A percentile compares a stretch with the other conserved stretches of the same genome.
These are phyloP conservation scores for Caprella mutica DNA, from an alignment of 2,888 invertebrate genomes.

Conservation along the genomic window DNA sequence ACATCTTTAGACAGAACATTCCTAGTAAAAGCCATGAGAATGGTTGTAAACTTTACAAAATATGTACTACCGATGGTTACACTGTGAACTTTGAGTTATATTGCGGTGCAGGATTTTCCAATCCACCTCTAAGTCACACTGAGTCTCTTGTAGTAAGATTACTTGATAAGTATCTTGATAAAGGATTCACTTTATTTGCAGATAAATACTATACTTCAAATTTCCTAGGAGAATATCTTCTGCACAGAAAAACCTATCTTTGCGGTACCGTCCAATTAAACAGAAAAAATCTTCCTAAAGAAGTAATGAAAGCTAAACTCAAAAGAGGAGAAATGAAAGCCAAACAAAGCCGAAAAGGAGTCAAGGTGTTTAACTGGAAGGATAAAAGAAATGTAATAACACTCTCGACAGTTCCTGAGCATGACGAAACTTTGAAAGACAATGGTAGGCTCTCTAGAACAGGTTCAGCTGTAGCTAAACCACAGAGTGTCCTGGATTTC, in stretches of 20 bases:
- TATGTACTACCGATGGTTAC: constrained; percentile 11
- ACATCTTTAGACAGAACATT: not conserved
- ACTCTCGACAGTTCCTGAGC: constrained; percentile 14
- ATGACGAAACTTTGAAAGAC: constrained; percentile 4
- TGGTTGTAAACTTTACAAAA: constrained; percentile 3
- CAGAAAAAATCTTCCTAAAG: constrained; percentile 5
- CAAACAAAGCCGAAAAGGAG: not conserved
- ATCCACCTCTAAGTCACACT: not conserved
- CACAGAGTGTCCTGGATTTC: constrained; percentile 13
- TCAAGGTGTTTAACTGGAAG: not conserved
- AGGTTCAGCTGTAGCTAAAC: constrained; percentile 8
- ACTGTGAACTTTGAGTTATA: constrained; percentile 10
- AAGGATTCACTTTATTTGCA: constrained; percentile 3
- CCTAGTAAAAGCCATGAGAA: not conserved
- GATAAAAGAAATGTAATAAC: constrained; percentile 8
- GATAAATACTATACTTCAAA: constrained; percentile 8
- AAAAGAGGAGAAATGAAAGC: constrained; percentile 18
- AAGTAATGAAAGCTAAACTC: constrained; percentile 11
- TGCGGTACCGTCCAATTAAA: constrained; percentile 9
- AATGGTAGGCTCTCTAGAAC: constrained; percentile 9
- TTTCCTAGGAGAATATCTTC: constrained; percentile 5
- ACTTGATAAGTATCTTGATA: not conserved
- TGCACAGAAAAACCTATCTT: constrained; percentile 2
- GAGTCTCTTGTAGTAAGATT: not conserved
- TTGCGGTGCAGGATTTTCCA: not conserved